A percentile compares a stretch with the other conserved stretches of the same genome.
These are phyloP conservation scores for Brachyalestes nurse DNA, from an alignment of 2,797 vertebrate species.

Conservation along the genomic window DNA sequence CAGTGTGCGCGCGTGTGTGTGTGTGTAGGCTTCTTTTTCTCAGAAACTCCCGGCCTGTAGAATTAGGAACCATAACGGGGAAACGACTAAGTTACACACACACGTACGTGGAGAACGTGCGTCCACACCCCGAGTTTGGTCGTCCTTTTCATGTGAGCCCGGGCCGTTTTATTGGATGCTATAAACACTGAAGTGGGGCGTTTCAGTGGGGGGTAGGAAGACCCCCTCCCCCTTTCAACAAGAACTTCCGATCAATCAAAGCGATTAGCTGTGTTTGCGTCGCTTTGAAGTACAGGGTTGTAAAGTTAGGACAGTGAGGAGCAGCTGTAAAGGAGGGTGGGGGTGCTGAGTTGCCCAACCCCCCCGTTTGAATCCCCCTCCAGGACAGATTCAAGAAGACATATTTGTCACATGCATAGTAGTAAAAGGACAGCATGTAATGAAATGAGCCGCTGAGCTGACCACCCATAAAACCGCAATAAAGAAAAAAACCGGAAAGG, in stretches of 20 bases:
- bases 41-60: slow-evolving; percentile 30
- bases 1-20: slow-evolving; percentile 37
- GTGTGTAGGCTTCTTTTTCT: slow-evolving; percentile 30
- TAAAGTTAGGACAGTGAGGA: slow-evolving; percentile 55
- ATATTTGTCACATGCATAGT: too few species aligned
- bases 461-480: too few species aligned
- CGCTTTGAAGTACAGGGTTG: slow-evolving; percentile 67
- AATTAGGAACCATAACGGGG: slow-evolving; percentile 19
- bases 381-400: slow-evolving; percentile 1
- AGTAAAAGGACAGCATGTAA: too few species aligned
- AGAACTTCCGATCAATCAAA: slow-evolving; percentile 67
- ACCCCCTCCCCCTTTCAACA: slow-evolving; percentile 64
- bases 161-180: slow-evolving; percentile 64
- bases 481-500: slow-evolving; percentile 26
- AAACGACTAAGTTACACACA: background rate
- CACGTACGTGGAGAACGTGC: background rate
- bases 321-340: slow-evolving; percentile 5
- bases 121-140: background rate
- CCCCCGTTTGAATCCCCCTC: slow-evolving; percentile 60
- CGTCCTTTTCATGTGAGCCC: background rate
- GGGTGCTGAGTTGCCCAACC: background rate
- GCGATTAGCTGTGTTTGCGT: slow-evolving; percentile 64
- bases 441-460: too few species aligned
- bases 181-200: slow-evolving; percentile 68
- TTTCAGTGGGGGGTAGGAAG: slow-evolving; percentile 65